phyloP scores from a whole-genome alignment of 2,888 invertebrate genomes.

The Noctua janthina region DNA sequence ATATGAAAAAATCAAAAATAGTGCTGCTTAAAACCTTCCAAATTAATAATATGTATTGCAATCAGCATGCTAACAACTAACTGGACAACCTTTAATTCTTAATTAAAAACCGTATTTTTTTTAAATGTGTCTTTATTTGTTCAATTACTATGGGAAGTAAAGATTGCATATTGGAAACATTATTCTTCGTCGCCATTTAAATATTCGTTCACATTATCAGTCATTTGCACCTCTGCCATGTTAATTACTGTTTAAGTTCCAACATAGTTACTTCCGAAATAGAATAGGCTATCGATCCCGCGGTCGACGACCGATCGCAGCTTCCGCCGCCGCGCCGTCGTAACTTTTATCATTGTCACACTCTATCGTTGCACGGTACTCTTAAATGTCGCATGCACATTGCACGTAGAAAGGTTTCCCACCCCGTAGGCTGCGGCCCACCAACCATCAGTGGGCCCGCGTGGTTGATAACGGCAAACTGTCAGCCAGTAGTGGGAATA shows the following conservation, averaged over 20 bases:
- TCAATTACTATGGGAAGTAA: background rate
- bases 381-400: background rate
- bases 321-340: conserved; percentile 67
- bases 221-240: background rate
- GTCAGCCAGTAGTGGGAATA: background rate
- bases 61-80: background rate
- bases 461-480: background rate
- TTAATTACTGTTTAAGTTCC: conserved; percentile 5
- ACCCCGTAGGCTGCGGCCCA: background rate
- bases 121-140: background rate
- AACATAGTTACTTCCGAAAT: conserved; percentile 65
- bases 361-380: conserved; percentile 33
- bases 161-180: background rate
- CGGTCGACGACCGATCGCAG: conserved; percentile 71
- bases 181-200: background rate
- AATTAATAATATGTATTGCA: background rate
- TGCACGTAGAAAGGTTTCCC: background rate
- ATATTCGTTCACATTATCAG: background rate
- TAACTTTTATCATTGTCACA: conserved; percentile 45
- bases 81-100: background rate
- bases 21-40: background rate
- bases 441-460: background rate
- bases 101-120: background rate
- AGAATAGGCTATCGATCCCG: conserved; percentile 72
- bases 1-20: background rate